Evolutionary conservation across 2,113 vertebrate species (phyloP), one percentile per base, ranked within the genome.

Genomic region (Ia io): DNA sequence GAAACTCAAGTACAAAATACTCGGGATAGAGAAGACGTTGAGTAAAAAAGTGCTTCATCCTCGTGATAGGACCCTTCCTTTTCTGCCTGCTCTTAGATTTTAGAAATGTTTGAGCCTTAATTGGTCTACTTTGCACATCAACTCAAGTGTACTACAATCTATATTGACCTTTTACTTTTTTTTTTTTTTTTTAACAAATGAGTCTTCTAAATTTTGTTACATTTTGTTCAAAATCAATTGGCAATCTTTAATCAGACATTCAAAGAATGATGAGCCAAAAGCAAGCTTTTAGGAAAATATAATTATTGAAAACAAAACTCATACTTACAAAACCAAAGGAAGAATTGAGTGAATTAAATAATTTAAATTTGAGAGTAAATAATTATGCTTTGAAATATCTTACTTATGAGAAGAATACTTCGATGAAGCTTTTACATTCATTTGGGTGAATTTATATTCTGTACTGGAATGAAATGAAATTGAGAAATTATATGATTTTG

Each of bases 1-100:
- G 93, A 95, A 88, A 88, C n/a, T 6, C 2, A 88, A 80, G 23
- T 95, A 93, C 65, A 97, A 97, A 95, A 96, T 96, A 88, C 93
- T 95, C 90, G 86, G 88, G 83, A 85, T 70, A 63, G 85, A 92
- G 56, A 84, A 28, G 53, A 82, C 80, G 40, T 30, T 7, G n/a
- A 88, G 78, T 85, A 49, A 35, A 84, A 82, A 71, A 44, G 70
- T 17, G 44, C 67, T 40, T 53, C 40, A 40, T 65, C 35, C 53
- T 88, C 71, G 42, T 16, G 59, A 22, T 30, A 28, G 23, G 40
- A 63, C 6, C 18, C 49, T 77, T 87, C 25, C 23, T 32, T 83
- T 79, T 61, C 35, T 9, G 28, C 18, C 1, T 78, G 14, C 51
- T 90, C 85, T 84, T 84, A 92, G 53, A 92, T 73, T 97, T 93